phyloP scores from a whole-genome alignment of 2,797 vertebrate genomes.

The Microcaecilia unicolor region DNA sequence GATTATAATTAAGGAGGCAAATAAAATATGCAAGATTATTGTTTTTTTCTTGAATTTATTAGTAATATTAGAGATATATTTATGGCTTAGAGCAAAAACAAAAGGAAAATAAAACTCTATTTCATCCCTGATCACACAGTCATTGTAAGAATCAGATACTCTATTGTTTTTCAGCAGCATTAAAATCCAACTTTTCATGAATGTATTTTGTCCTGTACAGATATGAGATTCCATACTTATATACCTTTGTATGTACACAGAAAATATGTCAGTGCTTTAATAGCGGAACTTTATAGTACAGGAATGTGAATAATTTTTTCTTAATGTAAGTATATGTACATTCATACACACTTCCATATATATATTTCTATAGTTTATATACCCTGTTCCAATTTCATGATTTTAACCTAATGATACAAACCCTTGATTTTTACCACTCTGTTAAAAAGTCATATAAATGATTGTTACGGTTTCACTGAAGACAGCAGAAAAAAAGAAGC shows the following conservation, averaged over 20 bases:
- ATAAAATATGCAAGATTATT: conserved; percentile 42
- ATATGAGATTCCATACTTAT: conserved; percentile 46
- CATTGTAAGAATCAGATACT: conserved; percentile 45
- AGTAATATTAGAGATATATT: conserved; percentile 59
- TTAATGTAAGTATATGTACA: conserved; percentile 62
- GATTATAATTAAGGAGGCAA: conserved; percentile 23
- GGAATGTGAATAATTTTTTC: conserved; percentile 57
- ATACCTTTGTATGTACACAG: conserved; percentile 56
- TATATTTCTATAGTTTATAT: conserved; percentile 36
- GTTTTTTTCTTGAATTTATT: conserved; percentile 63
- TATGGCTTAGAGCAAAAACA: conserved; percentile 73
- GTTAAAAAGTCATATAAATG: conserved; percentile 58
- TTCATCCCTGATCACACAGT: conserved; percentile 56
- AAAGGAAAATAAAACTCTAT: conserved; percentile 54
- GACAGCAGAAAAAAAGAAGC: too few relatives aligned
- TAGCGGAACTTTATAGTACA: conserved; percentile 58
- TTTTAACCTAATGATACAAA: conserved; percentile 59
- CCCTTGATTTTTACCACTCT: conserved; percentile 45
- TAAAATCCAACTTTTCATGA: conserved; percentile 47
- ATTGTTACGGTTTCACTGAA: conserved; percentile 52
- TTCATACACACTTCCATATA: conserved; percentile 49
- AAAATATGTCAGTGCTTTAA: conserved; percentile 51
- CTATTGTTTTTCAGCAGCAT: conserved; percentile 48
- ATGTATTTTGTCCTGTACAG: conserved; percentile 61
- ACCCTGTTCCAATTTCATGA: conserved; percentile 50